Conservation (phyloP, 2,797 vertebrate genomes). For the Cephalopachus bancanus region DNA sequence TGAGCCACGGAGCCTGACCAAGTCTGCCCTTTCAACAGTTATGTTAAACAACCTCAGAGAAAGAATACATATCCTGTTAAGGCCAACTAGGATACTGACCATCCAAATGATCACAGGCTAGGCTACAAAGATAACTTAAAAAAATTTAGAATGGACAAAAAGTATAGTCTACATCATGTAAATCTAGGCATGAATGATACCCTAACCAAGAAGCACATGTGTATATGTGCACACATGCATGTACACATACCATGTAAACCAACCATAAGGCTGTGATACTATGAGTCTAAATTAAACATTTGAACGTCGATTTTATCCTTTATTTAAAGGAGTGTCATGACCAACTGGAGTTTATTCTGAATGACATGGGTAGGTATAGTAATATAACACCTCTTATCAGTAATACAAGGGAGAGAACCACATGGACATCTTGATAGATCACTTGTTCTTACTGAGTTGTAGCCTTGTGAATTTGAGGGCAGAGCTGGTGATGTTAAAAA, state of each 20-base stretch:
- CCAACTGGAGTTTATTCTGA: background rate
- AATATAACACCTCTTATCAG: background rate
- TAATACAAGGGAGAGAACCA: conserved; percentile 7
- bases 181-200: background rate
- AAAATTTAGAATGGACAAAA: conserved; percentile 3
- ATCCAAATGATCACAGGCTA: background rate
- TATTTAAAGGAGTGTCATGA: conserved; percentile 1
- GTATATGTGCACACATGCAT: rapidly evolving
- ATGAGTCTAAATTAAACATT: background rate
- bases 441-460: background rate
- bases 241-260: background rate
- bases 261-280: background rate
- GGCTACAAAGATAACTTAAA: background rate
- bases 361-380: background rate
- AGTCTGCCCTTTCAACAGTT: background rate
- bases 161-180: background rate
- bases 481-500: background rate
- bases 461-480: background rate
- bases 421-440: background rate
- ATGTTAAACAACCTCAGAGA: background rate
- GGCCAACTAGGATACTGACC: background rate
- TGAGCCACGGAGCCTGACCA: too few relatives aligned
- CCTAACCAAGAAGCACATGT: background rate
- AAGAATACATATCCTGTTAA: background rate
- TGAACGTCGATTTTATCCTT: background rate